Conservation (phyloP, 1,140 invertebrate species). For the Nasonia giraulti region DNA sequence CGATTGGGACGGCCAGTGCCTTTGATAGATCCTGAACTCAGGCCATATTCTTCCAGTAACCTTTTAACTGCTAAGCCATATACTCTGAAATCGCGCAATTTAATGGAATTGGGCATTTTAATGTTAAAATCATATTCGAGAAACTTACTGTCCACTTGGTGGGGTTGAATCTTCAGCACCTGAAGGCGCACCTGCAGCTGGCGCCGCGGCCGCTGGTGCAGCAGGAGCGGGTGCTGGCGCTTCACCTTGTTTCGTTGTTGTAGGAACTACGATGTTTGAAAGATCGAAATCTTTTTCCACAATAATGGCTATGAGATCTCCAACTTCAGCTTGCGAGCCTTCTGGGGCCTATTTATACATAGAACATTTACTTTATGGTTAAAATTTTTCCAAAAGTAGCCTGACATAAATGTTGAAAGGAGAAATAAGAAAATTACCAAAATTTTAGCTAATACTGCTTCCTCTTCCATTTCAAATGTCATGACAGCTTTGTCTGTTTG, state of each 20-base stretch:
- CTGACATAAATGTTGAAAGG: conserved; percentile 4
- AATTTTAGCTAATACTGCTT: conserved; percentile 97
- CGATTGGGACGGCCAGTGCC: conserved; percentile 77
- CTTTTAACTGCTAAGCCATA: conserved; percentile 80
- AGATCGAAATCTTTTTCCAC: conserved; percentile 81
- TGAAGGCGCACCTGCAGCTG: conserved; percentile 54
- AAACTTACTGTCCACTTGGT: conserved; percentile 66
- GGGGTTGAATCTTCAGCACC: conserved; percentile 55
- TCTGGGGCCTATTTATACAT: conserved; percentile 78
- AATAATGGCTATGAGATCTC: conserved; percentile 90
- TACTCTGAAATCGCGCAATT: conserved; percentile 58
- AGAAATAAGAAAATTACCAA: conserved; percentile 58
- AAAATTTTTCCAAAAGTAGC: not conserved
- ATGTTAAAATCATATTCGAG: conserved; percentile 21
- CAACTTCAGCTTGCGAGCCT: conserved; percentile 87
- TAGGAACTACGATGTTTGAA: conserved; percentile 67
- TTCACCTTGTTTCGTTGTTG: conserved; percentile 67
- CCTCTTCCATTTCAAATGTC: conserved; percentile 99
- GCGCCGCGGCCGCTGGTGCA: conserved; percentile 61
- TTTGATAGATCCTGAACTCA: conserved; percentile 73
- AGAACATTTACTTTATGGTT: conserved; percentile 23
- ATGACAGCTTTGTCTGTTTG: conserved; percentile 99
- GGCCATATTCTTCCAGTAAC: conserved; percentile 78
- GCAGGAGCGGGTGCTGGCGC: conserved; percentile 59
- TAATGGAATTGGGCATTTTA: not conserved